Conservation (phyloP, 2,113 vertebrate species). For the Pterocles orientalis region DNA sequence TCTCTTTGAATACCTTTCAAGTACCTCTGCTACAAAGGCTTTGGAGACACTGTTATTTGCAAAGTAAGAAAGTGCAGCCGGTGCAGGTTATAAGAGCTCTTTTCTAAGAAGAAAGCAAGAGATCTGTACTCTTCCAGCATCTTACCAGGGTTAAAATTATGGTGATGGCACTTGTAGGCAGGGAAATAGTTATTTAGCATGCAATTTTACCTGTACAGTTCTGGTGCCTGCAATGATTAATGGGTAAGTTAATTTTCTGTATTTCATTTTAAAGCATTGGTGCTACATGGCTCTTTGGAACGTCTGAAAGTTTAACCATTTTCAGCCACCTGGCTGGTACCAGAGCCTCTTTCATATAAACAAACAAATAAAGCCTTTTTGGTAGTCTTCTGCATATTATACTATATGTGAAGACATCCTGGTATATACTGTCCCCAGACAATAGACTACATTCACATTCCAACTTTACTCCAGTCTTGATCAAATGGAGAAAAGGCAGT, state of each 20-base stretch:
- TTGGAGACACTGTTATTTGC: background rate
- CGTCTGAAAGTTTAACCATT: background rate
- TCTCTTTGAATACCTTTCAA: background rate
- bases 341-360: background rate
- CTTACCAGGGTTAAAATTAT: conserved; percentile 23
- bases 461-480: background rate
- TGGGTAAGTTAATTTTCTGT: background rate
- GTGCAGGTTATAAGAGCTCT: background rate
- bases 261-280: background rate
- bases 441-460: background rate
- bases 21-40: background rate
- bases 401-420: background rate
- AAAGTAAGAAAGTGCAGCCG: background rate
- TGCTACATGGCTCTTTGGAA: background rate
- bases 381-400: background rate
- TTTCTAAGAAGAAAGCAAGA: conserved; percentile 22
- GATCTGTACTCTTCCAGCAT: background rate
- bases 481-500: background rate
- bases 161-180: background rate
- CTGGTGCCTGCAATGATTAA: background rate
- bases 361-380: background rate
- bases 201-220: background rate
- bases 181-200: background rate
- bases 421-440: background rate
- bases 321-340: background rate